phyloP scores from a whole-genome alignment of 2,113 vertebrate species.

The Pelecanoides urinatrix region DNA sequence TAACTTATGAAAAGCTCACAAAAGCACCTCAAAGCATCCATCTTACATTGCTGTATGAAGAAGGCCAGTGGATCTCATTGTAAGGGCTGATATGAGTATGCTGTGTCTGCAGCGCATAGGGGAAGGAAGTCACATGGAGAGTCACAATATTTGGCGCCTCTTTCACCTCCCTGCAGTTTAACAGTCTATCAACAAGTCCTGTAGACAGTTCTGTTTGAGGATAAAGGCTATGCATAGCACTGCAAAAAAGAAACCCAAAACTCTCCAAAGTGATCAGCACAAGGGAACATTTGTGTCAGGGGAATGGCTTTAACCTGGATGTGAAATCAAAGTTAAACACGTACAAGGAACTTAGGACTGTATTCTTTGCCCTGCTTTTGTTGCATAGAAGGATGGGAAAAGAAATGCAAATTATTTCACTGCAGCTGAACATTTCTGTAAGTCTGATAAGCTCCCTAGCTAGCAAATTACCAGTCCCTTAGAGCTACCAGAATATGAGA shows the following conservation, averaged over 20 bases:
- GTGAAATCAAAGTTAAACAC: background rate
- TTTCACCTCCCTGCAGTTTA: constrained; percentile 92
- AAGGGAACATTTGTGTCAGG: background rate
- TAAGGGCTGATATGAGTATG: constrained; percentile 92
- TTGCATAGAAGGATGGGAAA: background rate
- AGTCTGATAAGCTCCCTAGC: background rate
- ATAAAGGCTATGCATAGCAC: constrained; percentile 72
- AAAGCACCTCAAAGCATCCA: background rate
- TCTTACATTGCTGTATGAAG: constrained; percentile 86
- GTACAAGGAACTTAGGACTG: background rate
- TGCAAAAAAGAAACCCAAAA: constrained; percentile 56
- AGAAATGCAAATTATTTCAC: background rate
- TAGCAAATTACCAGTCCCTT: background rate
- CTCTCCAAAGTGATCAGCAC: background rate
- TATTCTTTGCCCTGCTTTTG: background rate
- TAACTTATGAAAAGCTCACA: background rate
- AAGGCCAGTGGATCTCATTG: constrained; percentile 96
- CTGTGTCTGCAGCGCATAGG: constrained; percentile 94
- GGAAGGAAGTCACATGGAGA: constrained; percentile 95
- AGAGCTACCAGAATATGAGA: background rate
- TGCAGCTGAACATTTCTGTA: background rate
- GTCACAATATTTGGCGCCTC: constrained; percentile 92
- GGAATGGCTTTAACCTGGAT: background rate
- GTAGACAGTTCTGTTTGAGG: constrained; percentile 75
- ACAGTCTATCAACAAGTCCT: constrained; percentile 87